Percentiles rank a stretch among this genome's conserved stretches.
These are phyloP conservation scores for Lota lota DNA, from an alignment of 2,113 vertebrate species.

Conservation along the genomic window DNA sequence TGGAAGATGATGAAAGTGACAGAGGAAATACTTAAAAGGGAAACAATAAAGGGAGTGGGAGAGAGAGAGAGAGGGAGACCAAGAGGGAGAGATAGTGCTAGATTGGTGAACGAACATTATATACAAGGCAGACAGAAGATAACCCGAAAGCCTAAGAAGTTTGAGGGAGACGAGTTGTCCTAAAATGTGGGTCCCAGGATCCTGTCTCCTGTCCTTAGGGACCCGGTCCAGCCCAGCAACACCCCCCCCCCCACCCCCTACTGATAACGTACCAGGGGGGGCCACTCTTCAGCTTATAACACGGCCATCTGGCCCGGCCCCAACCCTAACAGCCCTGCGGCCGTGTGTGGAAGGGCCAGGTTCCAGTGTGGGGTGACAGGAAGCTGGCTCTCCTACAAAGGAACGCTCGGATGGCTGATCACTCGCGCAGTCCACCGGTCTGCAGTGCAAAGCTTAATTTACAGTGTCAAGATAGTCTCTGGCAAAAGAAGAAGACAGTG, in stretches of 20 bases:
- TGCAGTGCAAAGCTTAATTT: too few species aligned
- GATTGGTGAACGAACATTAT: neutral
- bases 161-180: neutral
- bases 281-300: constrained; percentile 6
- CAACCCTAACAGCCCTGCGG: neutral
- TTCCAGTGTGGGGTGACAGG: neutral
- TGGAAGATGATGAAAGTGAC: neutral
- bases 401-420: neutral
- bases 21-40: neutral
- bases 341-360: neutral
- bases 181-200: neutral
- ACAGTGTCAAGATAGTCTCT: too few species aligned
- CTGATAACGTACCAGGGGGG: too few species aligned
- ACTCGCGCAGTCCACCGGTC: too few species aligned
- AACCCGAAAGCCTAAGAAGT: neutral
- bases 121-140: neutral
- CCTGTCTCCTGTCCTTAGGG: neutral
- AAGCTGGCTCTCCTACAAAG: constrained; percentile 1
- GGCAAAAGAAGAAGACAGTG: too few species aligned
- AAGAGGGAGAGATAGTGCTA: neutral
- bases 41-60: neutral
- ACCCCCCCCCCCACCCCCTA: neutral
- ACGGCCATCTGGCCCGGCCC: neutral
- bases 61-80: neutral
- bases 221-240: neutral